A percentile compares a stretch with the other conserved stretches of the same genome.
phyloP scores from a whole-genome alignment of 2,888 invertebrate species.

The Lordiphosa andalusiaca region DNA sequence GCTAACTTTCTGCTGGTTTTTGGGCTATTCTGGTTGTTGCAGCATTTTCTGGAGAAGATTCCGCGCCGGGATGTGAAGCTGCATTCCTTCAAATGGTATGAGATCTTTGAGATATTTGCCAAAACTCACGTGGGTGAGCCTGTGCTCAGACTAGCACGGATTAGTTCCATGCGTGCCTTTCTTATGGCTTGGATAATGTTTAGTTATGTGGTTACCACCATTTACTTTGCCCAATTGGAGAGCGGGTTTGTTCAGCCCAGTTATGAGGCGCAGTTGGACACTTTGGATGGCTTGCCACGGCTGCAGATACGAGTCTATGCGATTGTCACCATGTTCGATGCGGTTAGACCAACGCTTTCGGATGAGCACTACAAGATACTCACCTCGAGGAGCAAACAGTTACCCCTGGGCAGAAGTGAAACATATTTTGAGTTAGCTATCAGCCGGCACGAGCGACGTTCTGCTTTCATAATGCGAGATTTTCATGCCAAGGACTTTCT shows the following conservation, averaged over 20 bases:
- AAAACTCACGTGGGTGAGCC: conserved; percentile 74
- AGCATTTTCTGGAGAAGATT: conserved; percentile 27
- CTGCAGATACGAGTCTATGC: conserved; percentile 27
- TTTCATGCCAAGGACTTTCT: conserved; percentile 71
- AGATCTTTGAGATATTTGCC: conserved; percentile 63
- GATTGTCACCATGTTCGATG: conserved; percentile 29
- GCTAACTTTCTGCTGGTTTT: conserved; percentile 50
- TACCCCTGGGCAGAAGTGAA: conserved; percentile 7
- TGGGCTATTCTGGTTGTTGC: conserved; percentile 27
- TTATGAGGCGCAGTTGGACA: conserved; percentile 70
- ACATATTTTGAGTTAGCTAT: conserved; percentile 23
- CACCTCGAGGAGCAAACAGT: conserved; percentile 12
- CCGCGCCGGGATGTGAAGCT: conserved; percentile 10
- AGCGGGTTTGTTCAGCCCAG: conserved; percentile 75
- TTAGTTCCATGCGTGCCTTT: conserved; percentile 67
- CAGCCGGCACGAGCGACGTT: conserved; percentile 9
- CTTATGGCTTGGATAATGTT: conserved; percentile 77
- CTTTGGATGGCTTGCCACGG: conserved; percentile 37
- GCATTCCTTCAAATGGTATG: conserved; percentile 44
- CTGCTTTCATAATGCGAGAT: conserved; percentile 63
- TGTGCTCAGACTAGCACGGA: conserved; percentile 50
- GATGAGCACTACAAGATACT: conserved; percentile 18
- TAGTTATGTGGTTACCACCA: conserved; percentile 70
- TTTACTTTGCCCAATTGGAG: conserved; percentile 77
- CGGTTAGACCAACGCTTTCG: conserved; percentile 17